Evolutionary conservation across 1,140 invertebrate genomes (phyloP), one percentile per base, ranked within the genome.

Genomic region (Brachionus koreanus): DNA sequence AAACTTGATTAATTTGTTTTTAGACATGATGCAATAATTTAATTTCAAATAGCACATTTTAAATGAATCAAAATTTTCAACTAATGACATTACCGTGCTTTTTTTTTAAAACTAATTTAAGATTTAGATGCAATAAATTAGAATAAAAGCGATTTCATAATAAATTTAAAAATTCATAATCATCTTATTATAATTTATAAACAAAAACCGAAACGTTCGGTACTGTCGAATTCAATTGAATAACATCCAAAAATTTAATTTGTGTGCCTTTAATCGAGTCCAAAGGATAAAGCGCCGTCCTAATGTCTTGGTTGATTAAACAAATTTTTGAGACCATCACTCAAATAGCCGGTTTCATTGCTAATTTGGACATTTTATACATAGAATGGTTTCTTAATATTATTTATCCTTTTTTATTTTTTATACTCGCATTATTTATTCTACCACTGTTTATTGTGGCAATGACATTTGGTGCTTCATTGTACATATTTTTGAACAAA

Each of bases 401-500:
- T 19, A 37, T 61, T 6, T 79, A 65, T 23, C 76, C 76, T 23
- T 79, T 35, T 25, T 33, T 79, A 29, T 12, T 79, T 42, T 79
- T 79, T 42, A 42, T 79, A 37, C n/a, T 79, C 4, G 25, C 29
- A 43, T 65, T 79, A 57, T 79, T 79, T 61, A 12, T 79, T 61
- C 16, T 79, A 23, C 76, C 76, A 19, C n/a, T 79, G 6, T 10
- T 33, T 3, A 61, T 79, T 12, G 39, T 79, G 10, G n/a, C 35
- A 7, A 7, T 79, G 3, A 61, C 46, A 19, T 79, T 79, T 23
- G 76, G 46, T 5, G 49, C 76, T 9, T 79, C 76, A n/a, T 79
- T 79, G 33, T 79, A 63, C 25, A 61, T 79, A 29, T 79, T 79
- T 42, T 61, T 79, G 12, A 79, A 79, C 37, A 79, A 79, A 79